Base-by-base conservation (phyloP, 2,797 vertebrate genomes). In the Labeo calbasu region DNA sequence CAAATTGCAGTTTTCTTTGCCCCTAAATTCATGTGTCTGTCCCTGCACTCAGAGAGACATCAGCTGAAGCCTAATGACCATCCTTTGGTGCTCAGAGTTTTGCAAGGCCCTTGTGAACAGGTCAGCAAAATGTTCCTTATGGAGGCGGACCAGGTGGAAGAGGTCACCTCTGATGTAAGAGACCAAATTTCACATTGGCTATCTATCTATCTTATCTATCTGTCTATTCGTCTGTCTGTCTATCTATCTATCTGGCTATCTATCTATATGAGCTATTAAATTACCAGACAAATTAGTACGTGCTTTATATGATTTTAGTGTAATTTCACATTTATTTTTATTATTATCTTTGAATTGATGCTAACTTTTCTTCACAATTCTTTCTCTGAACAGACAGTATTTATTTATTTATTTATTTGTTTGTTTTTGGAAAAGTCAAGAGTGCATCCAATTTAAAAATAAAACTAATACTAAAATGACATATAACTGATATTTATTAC, bases 41-140 rank as follows among this genome's bases (percentile, higher is more conserved):
- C 51, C 9, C 13, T 79, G 63, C 17, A 23, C 75, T 28, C 93
- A 99, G 98, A 99, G 90, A 97, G 98, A 14, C 94, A 95, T 90
- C 97, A 97, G 85, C 94, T 99, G 71, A 97, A 97, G 88, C 92
- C 93, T 25, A 95, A 94, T 0, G 98, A 99, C 72, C 97, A 96
- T 86, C 98, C 98, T 0, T 92, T 99, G 92, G 93, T 96, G 1
- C 92, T 96, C 81, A 95, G 98, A n/a, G 86, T 99, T 23, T 95
- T 99, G 87, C 97, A 98, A 88, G 98, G 98, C n/a, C 98, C 98
- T 0, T 99, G 98, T 87, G 98, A 99, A 90, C 97, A 97, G 91
- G 96, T 99, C 88, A 96, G 96, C 92, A 97, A 96, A 88, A 93
- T 99, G 53, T 99, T 99, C 92, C 96, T 99, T 69, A 99, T 99